Evolutionary conservation across 2,113 vertebrate genomes (phyloP).

Genomic region (Plecotus auritus): DNA sequence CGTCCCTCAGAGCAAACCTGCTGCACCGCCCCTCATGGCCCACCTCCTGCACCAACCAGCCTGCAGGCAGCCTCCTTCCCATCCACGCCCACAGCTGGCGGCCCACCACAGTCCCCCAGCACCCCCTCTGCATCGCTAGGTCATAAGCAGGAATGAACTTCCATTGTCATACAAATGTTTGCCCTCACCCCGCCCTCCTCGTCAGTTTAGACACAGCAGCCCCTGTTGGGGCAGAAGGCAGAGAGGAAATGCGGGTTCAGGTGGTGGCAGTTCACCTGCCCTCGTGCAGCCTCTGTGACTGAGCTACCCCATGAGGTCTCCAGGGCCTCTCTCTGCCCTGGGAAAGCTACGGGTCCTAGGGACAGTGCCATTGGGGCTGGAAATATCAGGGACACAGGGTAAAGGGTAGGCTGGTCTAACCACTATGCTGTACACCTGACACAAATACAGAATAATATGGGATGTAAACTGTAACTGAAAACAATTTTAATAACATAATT

Average conservation of each 20-base stretch:
- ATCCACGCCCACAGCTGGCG: too few relatives aligned
- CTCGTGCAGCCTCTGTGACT: background rate
- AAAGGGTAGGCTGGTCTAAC: background rate
- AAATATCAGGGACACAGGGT: rapidly evolving
- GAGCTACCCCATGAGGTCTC: rapidly evolving
- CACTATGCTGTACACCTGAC: background rate
- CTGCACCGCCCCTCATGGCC: rapidly evolving
- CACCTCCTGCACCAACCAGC: rapidly evolving
- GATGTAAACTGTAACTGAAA: background rate
- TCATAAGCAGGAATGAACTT: background rate
- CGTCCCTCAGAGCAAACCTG: background rate
- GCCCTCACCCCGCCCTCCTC: rapidly evolving
- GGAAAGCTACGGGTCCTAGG: background rate
- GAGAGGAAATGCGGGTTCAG: too few relatives aligned
- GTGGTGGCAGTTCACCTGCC: rapidly evolving
- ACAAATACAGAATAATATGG: too few relatives aligned
- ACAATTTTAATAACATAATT: background rate
- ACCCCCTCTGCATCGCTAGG: rapidly evolving
- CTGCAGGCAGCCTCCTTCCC: too few relatives aligned
- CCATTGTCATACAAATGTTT: rapidly evolving
- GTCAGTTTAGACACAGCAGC: rapidly evolving
- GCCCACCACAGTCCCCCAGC: too few relatives aligned
- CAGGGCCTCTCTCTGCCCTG: background rate
- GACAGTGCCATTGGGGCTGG: background rate
- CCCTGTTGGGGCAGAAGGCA: background rate